These are phyloP conservation scores for Drosophila ogumai DNA, from an alignment of 1,140 invertebrate genomes.

Conservation along the genomic window DNA sequence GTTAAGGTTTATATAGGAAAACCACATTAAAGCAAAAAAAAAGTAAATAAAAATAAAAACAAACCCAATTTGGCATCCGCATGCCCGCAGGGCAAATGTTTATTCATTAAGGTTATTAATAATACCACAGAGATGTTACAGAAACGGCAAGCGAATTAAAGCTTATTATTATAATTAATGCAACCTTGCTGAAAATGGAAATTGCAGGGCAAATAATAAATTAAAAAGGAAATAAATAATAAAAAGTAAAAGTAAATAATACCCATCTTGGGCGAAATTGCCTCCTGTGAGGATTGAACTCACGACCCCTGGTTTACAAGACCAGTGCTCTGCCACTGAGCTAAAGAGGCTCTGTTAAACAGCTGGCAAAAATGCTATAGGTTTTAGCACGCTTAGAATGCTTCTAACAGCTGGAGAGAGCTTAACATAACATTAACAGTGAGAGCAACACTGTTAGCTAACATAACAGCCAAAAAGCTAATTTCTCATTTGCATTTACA, in stretches of 20 bases:
- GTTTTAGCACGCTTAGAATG: constrained; percentile 50
- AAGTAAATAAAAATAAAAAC: constrained; percentile 38
- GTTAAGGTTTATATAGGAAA: constrained; percentile 51
- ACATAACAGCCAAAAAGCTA: neutral
- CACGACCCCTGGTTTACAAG: constrained; percentile 97
- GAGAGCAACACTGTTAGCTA: constrained; percentile 22
- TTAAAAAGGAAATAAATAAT: constrained; percentile 2
- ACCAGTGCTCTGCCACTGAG: constrained; percentile 97
- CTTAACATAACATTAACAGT: constrained; percentile 23
- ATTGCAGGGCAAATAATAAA: neutral
- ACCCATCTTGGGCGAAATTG: constrained; percentile 51
- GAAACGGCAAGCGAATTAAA: constrained; percentile 35
- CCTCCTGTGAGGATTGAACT: constrained; percentile 95
- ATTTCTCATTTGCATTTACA: constrained; percentile 52
- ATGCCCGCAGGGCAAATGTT: constrained; percentile 30
- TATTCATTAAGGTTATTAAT: constrained; percentile 51
- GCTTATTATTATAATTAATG: constrained; percentile 37
- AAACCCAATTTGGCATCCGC: constrained; percentile 41
- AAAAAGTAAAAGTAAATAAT: constrained; percentile 10
- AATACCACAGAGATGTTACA: constrained; percentile 20
- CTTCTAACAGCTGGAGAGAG: constrained; percentile 56
- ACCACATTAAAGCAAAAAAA: constrained; percentile 1
- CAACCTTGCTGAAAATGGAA: constrained; percentile 27
- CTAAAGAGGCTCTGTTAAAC: constrained; percentile 89
- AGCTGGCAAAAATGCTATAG: constrained; percentile 37